phyloP scores from a whole-genome alignment of 2,113 vertebrate genomes.

The Ranitomeya variabilis region DNA sequence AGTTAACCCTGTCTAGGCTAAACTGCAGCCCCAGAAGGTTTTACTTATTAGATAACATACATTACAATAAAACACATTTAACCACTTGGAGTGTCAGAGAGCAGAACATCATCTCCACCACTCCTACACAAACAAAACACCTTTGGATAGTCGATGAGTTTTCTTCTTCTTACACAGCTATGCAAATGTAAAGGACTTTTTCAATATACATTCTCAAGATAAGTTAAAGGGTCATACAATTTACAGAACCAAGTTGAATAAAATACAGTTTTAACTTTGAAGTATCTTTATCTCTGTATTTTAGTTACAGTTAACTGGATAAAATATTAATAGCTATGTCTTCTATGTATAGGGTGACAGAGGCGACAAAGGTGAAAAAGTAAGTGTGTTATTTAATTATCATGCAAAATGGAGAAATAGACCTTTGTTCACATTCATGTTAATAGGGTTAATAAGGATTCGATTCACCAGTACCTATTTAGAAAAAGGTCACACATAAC shows the following conservation, averaged over 20 bases:
- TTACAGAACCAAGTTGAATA: background rate
- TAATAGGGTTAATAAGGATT: background rate
- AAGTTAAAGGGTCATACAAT: background rate
- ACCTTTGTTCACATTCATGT: background rate
- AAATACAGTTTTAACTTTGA: background rate
- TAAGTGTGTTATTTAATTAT: slow-evolving; percentile 66
- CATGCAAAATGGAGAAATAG: background rate
- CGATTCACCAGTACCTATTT: background rate
- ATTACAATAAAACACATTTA: no score
- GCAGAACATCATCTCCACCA: no score
- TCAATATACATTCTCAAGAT: no score
- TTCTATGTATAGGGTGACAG: slow-evolving; percentile 78
- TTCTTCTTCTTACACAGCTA: background rate
- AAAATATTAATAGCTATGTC: background rate
- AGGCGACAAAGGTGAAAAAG: slow-evolving; percentile 87
- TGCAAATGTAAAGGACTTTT: background rate
- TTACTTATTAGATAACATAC: no score
- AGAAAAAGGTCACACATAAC: no score
- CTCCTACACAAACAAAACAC: background rate
- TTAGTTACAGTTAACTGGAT: background rate
- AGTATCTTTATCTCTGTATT: background rate
- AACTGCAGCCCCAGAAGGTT: no score
- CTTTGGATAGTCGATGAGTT: background rate
- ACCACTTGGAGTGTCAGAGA: no score
- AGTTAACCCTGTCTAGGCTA: no score